Conservation (phyloP, 2,113 vertebrate species). For the Leucopsar rothschildi region DNA sequence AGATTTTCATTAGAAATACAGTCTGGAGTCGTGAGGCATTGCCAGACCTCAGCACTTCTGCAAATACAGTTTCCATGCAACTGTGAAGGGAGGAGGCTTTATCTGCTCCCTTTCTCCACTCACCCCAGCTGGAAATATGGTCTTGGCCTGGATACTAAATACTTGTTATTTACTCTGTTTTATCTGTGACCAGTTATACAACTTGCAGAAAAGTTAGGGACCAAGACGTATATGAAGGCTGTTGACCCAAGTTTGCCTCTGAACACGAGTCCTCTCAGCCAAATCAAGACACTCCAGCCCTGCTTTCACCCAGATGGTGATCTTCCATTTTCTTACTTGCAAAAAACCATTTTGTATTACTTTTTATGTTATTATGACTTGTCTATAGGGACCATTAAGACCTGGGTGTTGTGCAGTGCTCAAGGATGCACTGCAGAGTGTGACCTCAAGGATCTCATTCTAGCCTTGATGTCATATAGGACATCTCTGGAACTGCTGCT, state of each 20-base stretch:
- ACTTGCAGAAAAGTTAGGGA: not conserved
- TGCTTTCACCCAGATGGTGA: not conserved
- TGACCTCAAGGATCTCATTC: not conserved
- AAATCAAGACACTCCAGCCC: not conserved
- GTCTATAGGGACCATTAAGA: not conserved
- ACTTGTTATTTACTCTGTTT: not conserved
- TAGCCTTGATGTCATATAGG: not conserved
- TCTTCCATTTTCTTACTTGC: not conserved
- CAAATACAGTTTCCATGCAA: not conserved
- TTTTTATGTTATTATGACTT: not conserved
- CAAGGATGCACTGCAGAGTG: not conserved
- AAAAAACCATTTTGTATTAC: not conserved
- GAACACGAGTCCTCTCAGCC: rapidly evolving
- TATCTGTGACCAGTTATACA: not conserved
- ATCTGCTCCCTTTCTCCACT: not conserved
- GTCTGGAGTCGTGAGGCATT: not conserved
- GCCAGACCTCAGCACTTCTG: not conserved
- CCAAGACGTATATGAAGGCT: not conserved
- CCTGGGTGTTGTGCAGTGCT: not conserved
- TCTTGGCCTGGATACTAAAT: too few species aligned
- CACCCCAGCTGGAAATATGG: not conserved
- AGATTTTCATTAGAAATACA: not conserved
- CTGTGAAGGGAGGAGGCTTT: not conserved
- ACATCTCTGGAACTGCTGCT: not conserved
- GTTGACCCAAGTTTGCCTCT: not conserved